These are phyloP conservation scores for Oryzias melastigma DNA, from an alignment of 2,113 vertebrate species.

Conservation along the genomic window DNA sequence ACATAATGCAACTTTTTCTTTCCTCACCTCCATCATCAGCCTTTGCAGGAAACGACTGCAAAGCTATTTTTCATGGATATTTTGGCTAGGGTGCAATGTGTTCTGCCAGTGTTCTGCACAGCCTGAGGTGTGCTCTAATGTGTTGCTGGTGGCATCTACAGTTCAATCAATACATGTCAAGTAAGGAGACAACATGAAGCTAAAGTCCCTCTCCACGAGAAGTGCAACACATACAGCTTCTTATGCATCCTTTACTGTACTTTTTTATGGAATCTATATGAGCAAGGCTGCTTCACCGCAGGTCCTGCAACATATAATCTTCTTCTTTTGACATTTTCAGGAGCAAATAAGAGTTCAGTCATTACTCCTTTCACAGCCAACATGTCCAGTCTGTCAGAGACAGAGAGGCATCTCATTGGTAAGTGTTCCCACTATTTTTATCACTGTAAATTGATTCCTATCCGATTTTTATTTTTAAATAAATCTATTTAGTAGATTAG, in stretches of 20 bases:
- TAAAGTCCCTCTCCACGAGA: not conserved
- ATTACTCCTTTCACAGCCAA: conserved; percentile 72
- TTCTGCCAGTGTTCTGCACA: conserved; percentile 4
- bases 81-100: conserved; percentile 17
- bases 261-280: not conserved
- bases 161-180: conserved; percentile 12
- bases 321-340: conserved; percentile 65
- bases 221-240: not conserved
- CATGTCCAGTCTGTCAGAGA: conserved; percentile 65
- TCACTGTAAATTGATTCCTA: not conserved
- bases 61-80: not conserved
- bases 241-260: not conserved
- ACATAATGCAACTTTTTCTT: not conserved
- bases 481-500: not conserved
- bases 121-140: conserved; percentile 13
- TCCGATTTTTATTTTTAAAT: not conserved
- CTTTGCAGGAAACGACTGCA: conserved; percentile 1
- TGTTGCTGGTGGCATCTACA: not conserved
- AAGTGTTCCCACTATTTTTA: conserved; percentile 41
- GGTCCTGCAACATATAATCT: conserved; percentile 34
- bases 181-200: conserved; percentile 4
- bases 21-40: not conserved
- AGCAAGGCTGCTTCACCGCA: conserved; percentile 7
- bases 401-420: conserved; percentile 74
- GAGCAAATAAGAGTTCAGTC: conserved; percentile 62